Evolutionary conservation across 2,888 invertebrate genomes (phyloP), one percentile per base, ranked within the genome.

Genomic region (Pimpla rufipes): DNA sequence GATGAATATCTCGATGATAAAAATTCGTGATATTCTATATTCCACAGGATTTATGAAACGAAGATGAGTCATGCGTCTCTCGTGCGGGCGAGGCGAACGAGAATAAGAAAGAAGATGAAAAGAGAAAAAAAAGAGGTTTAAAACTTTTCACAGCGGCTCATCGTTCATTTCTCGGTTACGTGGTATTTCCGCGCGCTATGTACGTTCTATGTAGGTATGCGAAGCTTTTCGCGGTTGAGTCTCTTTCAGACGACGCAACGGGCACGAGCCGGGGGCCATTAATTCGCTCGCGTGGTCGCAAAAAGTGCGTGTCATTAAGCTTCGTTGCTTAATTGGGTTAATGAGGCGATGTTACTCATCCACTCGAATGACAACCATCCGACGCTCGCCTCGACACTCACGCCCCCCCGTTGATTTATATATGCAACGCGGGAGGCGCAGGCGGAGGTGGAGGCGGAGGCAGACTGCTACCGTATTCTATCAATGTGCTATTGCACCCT

Each of bases 241-340:
- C 45, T 37, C 62, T 68, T 62, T 77, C 50, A 70, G 77, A 62
- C 18, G 37, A 45, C 11, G 42, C 45, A 42, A 59, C 52, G 40
- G 10, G 21, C n/a, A 40, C 62, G 50, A 47, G 29, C 76, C 35
- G 18, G 47, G 37, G 68, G 57, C 59, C 67, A 68, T 77, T 77
- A 77, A 77, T 77, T 77, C 59, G 35, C 29, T 68, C 57, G 47
- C 42, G 77, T 40, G 42, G 40, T 42, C 18, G 40, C 64, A 86
- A 85, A 83, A 83, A 67, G 80, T 85, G 88, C 88, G 88, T 88
- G 87, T 90, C 90, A 90, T 90, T 89, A 87, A 89, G 89, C 87
- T 85, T 85, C 85, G 87, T 62, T 85, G 88, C 83, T 89, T 91
- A 91, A 91, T 91, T 91, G 90, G 91, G 90, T 91, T 91, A 91